Conservation (phyloP, 2,797 vertebrate species). For the Coluber constrictor region DNA sequence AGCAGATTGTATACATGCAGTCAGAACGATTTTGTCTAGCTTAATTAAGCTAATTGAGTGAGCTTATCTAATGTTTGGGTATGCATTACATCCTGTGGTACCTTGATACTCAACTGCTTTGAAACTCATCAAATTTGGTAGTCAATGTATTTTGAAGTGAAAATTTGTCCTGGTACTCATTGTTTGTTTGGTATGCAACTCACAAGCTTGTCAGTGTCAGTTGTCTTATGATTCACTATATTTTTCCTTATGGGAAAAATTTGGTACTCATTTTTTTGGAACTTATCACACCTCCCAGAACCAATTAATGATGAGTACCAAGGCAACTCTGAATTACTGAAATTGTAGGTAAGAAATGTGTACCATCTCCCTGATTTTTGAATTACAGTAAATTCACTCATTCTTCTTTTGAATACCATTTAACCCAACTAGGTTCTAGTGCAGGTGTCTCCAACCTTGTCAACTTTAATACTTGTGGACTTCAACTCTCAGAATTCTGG, state of each 20-base stretch:
- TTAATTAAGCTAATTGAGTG: neutral
- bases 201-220: neutral
- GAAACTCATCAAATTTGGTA: neutral
- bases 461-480: too few species aligned
- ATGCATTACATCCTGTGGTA: neutral
- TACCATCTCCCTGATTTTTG: neutral
- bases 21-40: neutral
- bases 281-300: neutral
- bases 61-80: neutral
- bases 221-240: neutral
- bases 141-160: neutral
- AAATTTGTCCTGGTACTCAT: neutral
- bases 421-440: neutral
- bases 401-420: neutral
- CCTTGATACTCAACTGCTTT: neutral
- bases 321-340: neutral
- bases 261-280: neutral
- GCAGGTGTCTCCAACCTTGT: too few species aligned
- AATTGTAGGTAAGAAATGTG: neutral
- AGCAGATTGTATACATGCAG: neutral
- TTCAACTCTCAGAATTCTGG: too few species aligned
- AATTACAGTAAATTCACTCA: neutral
- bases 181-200: neutral
- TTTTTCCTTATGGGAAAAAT: neutral
- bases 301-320: neutral